These are phyloP conservation scores for Ooceraea biroi DNA, from an alignment of 1,140 invertebrate species.

Conservation along the genomic window DNA sequence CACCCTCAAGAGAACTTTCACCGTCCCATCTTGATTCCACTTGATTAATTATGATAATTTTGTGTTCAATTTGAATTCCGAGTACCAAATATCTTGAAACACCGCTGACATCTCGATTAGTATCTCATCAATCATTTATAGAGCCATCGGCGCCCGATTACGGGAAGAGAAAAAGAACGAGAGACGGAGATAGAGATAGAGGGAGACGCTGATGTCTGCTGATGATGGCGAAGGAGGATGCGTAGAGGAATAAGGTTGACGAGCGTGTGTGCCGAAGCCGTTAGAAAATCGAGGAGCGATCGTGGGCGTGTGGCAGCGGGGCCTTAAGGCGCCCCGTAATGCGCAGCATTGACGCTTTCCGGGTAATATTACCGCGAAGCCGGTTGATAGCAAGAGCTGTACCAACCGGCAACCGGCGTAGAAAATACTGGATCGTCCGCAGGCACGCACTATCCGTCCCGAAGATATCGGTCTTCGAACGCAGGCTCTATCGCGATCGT, in stretches of 20 bases:
- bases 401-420: conserved; percentile 63
- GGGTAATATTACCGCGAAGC: conserved; percentile 78
- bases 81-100: not conserved
- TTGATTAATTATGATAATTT: not conserved
- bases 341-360: conserved; percentile 78
- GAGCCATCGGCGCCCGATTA: conserved; percentile 28
- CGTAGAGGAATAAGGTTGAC: conserved; percentile 74
- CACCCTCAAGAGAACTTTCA: not conserved
- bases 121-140: conserved; percentile 3
- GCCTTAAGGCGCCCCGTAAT: conserved; percentile 65
- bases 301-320: conserved; percentile 75
- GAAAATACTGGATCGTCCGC: conserved; percentile 77
- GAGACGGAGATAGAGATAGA: not conserved
- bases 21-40: too few relatives aligned
- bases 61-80: not conserved
- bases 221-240: conserved; percentile 36
- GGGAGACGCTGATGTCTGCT: conserved; percentile 30
- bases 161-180: not conserved
- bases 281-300: conserved; percentile 70
- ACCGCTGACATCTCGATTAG: not conserved
- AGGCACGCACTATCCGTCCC: conserved; percentile 73
- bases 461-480: conserved; percentile 70
- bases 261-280: conserved; percentile 55
- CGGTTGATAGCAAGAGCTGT: conserved; percentile 72
- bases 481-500: conserved; percentile 58